Evolutionary conservation across 2,797 vertebrate genomes (phyloP), one percentile per base, ranked within the genome.

Genomic region (Tenualosa thibaudeaui): DNA sequence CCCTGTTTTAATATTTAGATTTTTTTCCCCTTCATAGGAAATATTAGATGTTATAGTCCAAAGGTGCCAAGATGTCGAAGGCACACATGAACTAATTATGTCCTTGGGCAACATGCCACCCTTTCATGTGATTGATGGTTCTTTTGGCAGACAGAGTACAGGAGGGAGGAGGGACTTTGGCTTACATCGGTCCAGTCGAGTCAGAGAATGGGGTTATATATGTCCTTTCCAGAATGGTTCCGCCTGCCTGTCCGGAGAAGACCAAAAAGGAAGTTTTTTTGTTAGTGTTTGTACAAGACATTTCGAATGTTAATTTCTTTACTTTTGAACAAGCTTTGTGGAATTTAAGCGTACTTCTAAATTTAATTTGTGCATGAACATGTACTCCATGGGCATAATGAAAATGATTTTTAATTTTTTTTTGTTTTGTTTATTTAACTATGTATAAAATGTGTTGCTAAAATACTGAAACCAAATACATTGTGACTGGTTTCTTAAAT

Each of bases 1-100:
- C 31, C 68, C 37, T 15, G 31, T 75, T 26, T 75, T 75, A 19
- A 75, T 75, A 40, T 15, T 7, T 19, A 19, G 19, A 3, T 43
- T 43, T 43, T 15, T 3, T 6, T 5, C 19, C 40, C 40, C 37
- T 75, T 75, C 13, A 40, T 3, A 40, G 68, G 68, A 75, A 40
- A 75, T 75, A 75, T 75, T 40, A 75, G 68, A 75, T 75, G 68
- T 75, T 75, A 75, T 40, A 40, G 31, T 75, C 13, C 24, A 17
- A 56, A 26, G 51, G 49, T 82, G 81, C 50, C 81, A 82, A 31
- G 53, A 82, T 54, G 54, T 26, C 50, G 50, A 82, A 82, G 26
- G 26, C 26, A 82, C 56, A 56, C 81, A 37, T 82, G 58, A 82
- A 51, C 81, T 82, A 82, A 82, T 82, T 82, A 82, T 82, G 81